These are phyloP conservation scores for Mareca strepera DNA, from an alignment of 2,797 vertebrate genomes.

Conservation along the genomic window DNA sequence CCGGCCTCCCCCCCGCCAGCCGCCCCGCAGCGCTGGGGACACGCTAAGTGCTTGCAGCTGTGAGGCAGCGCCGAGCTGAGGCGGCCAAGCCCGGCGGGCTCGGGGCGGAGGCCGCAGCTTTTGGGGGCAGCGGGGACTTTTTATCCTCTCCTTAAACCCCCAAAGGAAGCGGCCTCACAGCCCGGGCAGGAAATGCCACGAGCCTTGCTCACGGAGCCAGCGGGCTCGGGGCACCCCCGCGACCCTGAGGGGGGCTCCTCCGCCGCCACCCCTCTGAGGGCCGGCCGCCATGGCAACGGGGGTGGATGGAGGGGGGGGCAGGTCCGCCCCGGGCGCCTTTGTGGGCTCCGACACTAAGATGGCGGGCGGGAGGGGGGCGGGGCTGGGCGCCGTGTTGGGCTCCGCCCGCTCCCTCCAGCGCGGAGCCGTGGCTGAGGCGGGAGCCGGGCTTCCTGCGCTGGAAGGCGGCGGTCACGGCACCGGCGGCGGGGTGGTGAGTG, in stretches of 20 bases:
- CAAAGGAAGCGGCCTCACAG: background rate
- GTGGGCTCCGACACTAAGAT: conserved; percentile 66
- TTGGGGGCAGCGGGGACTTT: background rate
- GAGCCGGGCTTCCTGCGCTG: background rate
- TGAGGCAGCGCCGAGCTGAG: background rate
- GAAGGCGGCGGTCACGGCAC: background rate
- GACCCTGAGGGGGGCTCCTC: background rate
- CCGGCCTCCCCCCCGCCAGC: background rate
- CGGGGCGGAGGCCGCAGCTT: background rate
- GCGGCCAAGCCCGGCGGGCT: background rate
- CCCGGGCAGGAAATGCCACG: conserved; percentile 49
- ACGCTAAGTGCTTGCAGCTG: conserved; percentile 29
- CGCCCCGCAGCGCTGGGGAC: background rate
- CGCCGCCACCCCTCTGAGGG: too few relatives aligned
- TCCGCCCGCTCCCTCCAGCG: conserved; percentile 3
- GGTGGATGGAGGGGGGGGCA: too few relatives aligned
- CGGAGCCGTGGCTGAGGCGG: conserved; percentile 49
- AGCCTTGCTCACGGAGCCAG: conserved; percentile 12
- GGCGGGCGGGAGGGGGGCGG: conserved; percentile 38
- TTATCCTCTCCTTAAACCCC: background rate
- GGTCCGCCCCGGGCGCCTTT: conserved; percentile 19
- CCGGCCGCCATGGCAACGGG: too few relatives aligned
- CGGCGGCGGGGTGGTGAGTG: background rate
- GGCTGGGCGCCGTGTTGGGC: fast-evolving
- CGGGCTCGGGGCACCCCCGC: background rate